phyloP scores from a whole-genome alignment of 2,113 vertebrate genomes.

The Shinisaurus crocodilurus region DNA sequence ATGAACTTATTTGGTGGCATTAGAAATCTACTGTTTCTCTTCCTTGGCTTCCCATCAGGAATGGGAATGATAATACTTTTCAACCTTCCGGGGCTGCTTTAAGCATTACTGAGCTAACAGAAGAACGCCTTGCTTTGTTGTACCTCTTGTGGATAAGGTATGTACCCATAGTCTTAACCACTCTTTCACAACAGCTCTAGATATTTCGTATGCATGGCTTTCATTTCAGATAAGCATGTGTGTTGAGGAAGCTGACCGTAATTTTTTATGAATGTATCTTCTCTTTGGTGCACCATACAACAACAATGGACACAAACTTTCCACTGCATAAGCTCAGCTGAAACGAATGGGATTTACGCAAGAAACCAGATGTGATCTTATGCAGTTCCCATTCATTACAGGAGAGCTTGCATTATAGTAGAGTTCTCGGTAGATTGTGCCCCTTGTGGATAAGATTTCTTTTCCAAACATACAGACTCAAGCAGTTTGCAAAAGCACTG shows the following conservation, averaged over 20 bases:
- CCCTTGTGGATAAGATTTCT: constrained; percentile 35
- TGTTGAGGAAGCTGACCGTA: neutral
- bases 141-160: neutral
- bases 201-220: neutral
- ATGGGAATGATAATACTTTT: neutral
- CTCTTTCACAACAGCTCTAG: neutral
- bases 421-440: constrained; percentile 13
- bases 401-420: neutral
- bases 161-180: neutral
- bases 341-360: constrained; percentile 15
- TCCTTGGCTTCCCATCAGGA: neutral
- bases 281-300: neutral
- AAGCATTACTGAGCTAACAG: neutral
- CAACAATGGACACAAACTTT: neutral
- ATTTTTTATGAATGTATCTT: neutral
- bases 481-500: constrained; percentile 8
- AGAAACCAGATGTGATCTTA: constrained; percentile 15
- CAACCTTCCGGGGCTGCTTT: no score
- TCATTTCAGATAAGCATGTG: neutral
- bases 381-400: constrained; percentile 11
- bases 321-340: neutral
- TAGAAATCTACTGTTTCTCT: neutral
- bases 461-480: neutral
- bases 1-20: neutral
- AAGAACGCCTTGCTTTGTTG: neutral